Evolutionary conservation across 2,113 vertebrate genomes (phyloP), one percentile per base, ranked within the genome.

Genomic region (Lethenteron reissneri): DNA sequence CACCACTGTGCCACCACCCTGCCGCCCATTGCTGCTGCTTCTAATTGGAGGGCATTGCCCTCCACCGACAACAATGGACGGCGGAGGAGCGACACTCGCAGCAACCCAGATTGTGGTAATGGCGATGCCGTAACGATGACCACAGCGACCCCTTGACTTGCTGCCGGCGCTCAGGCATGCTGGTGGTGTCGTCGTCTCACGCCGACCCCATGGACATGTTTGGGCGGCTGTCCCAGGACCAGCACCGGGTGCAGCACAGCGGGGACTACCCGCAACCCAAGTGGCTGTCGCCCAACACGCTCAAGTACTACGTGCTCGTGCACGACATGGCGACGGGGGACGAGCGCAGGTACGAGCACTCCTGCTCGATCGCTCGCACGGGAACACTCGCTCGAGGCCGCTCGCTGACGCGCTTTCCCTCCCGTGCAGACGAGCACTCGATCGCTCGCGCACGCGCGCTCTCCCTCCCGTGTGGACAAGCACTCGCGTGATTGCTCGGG

Each of bases 241-340:
- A 99, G 72, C 91, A 99, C 83, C 82, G 86, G 76, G 85, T 97
- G 78, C 94, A 99, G 77, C 94, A 99, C 79, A 92, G 85, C 71
- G 92, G 78, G 76, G 94, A 99, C 70, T 92, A 85, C 80, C 83
- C 81, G 1, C 84, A 84, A 77, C 94, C 94, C 56, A 95, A 92
- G 71, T 99, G 94, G 94, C 96, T 97, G 77, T 96, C 90, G 78
- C 94, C 92, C 75, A 97, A 99, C 80, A 99, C 94, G 0, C 86
- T 99, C 57, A 99, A 99, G 77, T 97, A 99, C 78, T 97, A 96
- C 2, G 89, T 99, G 68, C 78, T 99, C 57, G 80, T 99, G 69
- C 94, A 99, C 56, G 94, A 97, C 81, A 83, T 89, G 74, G 85
- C 83, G 73, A 76, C 83, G 58, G 91, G 88, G 70, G 88, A 89